Base-by-base conservation (phyloP, 1,140 invertebrate species). In the Frieseomelitta varia region DNA sequence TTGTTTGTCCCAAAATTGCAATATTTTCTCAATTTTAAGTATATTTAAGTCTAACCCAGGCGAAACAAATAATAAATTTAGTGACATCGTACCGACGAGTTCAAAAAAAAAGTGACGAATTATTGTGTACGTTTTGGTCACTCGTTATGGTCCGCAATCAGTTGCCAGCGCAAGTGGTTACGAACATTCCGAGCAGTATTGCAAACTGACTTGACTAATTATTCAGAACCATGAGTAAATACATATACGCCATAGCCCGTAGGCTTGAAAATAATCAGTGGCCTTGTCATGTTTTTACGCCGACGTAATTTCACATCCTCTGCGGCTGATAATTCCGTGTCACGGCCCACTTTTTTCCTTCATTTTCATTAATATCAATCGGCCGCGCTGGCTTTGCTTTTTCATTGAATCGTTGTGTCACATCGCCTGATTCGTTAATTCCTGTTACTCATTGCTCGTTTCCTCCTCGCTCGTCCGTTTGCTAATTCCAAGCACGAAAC, bases 191-290 rank as follows among this genome's bases (percentile, higher is more conserved):
- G 19, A 53, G 39, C 34, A 83, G 77, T 30, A 67, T 10, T 19
- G 74, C 19, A 12, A 61, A n/a, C 27, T 24, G 47, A 34, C 8
- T 55, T 17, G 30, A 63, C 47, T 79, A 84, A 79, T 79, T 79
- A 84, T 47, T 24, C 39, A 53, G 27, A 71, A 47, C 17, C 24
- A 56, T 73, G 69, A 67, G 56, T 51, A 67, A 79, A 65, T 67
- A 63, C 71, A 71, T 58, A 55, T 65, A 27, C 19, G 4, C 15
- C 21, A 39, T 2, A 11, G 34, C 17, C 21, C 15, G 69, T 56
- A 71, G 81, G 81, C 17, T 84, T 84, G 55, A 80, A 80, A 84
- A 84, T 69, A 53, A 80, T 73, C 69, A 34, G 2, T 30, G 82
- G 15, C 82, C 82, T 84, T 84, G 82, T 73, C 58, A 58, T 56